phyloP scores from a whole-genome alignment of 2,797 vertebrate species.

The Muscicapa striata region DNA sequence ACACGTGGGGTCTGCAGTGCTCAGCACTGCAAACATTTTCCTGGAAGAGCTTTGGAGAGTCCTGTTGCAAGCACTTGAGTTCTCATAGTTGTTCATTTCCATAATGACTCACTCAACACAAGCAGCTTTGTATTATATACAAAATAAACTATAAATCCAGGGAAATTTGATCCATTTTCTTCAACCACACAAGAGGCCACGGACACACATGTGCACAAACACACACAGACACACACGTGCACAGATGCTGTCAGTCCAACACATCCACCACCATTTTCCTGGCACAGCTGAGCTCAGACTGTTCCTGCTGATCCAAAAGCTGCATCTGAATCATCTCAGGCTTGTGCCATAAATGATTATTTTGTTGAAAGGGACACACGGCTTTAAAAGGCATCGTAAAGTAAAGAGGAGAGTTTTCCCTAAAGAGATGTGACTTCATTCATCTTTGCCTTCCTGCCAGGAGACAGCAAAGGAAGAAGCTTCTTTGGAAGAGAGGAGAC shows the following conservation, averaged over 20 bases:
- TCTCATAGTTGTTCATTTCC: neutral
- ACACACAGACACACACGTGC: neutral
- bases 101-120: neutral
- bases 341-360: neutral
- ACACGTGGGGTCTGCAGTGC: neutral
- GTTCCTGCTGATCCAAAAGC: neutral
- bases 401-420: neutral
- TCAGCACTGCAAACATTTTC: slow-evolving; percentile 7
- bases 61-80: neutral
- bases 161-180: neutral
- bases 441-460: neutral
- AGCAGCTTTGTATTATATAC: neutral
- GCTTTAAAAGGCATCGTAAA: neutral
- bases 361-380: neutral
- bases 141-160: neutral
- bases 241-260: neutral
- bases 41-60: neutral
- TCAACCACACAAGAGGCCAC: neutral
- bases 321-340: neutral
- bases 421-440: neutral
- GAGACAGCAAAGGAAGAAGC: neutral
- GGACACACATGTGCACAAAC: rapidly evolving
- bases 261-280: neutral
- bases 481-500: neutral
- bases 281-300: neutral